Evolutionary conservation across 2,888 invertebrate species (phyloP).

Genomic region (Nomada flava): DNA sequence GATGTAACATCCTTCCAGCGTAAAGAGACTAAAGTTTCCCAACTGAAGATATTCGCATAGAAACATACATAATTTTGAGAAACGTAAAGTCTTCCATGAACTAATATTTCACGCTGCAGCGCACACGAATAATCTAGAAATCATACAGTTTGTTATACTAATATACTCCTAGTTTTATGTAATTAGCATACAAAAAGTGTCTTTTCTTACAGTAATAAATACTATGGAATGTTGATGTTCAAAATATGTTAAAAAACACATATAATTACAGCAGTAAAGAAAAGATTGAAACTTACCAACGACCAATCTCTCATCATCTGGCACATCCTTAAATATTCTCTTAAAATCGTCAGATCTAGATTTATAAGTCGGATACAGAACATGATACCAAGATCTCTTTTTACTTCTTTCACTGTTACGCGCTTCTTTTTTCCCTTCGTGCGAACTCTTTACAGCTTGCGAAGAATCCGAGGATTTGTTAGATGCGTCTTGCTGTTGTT

Average conservation of each 20-base stretch:
- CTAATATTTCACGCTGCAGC: constrained; percentile 96
- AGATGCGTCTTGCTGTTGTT: constrained; percentile 43
- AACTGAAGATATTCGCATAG: constrained; percentile 98
- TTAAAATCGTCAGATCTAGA: constrained; percentile 97
- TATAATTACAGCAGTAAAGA: background rate
- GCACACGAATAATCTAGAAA: constrained; percentile 98
- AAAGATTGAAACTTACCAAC: constrained; percentile 88
- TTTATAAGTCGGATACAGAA: constrained; percentile 96
- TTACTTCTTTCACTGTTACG: constrained; percentile 87
- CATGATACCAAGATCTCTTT: constrained; percentile 93
- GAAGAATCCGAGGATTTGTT: constrained; percentile 82
- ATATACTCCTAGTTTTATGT: constrained; percentile 21
- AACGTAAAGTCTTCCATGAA: constrained; percentile 97
- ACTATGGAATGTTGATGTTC: background rate
- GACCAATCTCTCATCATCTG: constrained; percentile 95
- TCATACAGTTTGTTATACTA: constrained; percentile 53
- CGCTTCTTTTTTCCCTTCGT: constrained; percentile 82
- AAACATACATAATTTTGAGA: constrained; percentile 98
- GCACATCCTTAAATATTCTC: constrained; percentile 95
- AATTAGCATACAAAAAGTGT: background rate
- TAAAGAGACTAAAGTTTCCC: constrained; percentile 95
- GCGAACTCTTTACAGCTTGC: constrained; percentile 75
- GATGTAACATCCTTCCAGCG: constrained; percentile 96
- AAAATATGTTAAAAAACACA: background rate
- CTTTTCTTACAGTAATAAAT: constrained; percentile 5